phyloP scores from a whole-genome alignment of 2,888 invertebrate species.

The Polyploca ridens region DNA sequence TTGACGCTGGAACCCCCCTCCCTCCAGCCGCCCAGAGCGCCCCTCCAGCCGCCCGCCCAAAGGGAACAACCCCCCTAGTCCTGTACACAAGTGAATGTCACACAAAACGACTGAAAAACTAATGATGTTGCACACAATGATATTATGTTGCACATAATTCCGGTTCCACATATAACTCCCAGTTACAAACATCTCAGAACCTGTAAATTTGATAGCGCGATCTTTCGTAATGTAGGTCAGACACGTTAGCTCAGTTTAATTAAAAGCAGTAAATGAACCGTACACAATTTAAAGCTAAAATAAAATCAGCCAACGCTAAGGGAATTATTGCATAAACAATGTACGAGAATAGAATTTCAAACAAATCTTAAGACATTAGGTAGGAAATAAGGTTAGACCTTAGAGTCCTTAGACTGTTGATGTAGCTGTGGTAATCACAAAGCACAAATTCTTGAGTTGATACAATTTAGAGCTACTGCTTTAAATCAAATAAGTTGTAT shows the following conservation, averaged over 20 bases:
- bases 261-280: constrained; percentile 28
- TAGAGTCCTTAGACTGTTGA: background rate
- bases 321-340: constrained; percentile 38
- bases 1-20: constrained; percentile 76
- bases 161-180: constrained; percentile 35
- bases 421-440: background rate
- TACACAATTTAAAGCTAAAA: constrained; percentile 28
- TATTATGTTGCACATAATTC: constrained; percentile 26
- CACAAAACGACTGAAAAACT: constrained; percentile 46
- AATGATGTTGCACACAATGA: constrained; percentile 29
- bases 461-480: too few species aligned
- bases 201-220: constrained; percentile 47
- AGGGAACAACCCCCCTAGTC: constrained; percentile 59
- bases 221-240: constrained; percentile 58
- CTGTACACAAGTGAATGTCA: constrained; percentile 40
- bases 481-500: background rate
- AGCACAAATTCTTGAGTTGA: background rate
- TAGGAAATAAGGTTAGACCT: background rate
- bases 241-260: constrained; percentile 27
- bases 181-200: constrained; percentile 27
- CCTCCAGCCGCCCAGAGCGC: constrained; percentile 59
- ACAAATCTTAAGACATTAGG: background rate
- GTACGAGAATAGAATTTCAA: constrained; percentile 14
- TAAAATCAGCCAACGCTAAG: constrained; percentile 20
- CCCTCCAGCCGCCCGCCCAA: constrained; percentile 80